Percentiles rank a stretch among this genome's conserved stretches.
Conservation (phyloP, 2,888 invertebrate genomes). For the Troilus luridus region DNA sequence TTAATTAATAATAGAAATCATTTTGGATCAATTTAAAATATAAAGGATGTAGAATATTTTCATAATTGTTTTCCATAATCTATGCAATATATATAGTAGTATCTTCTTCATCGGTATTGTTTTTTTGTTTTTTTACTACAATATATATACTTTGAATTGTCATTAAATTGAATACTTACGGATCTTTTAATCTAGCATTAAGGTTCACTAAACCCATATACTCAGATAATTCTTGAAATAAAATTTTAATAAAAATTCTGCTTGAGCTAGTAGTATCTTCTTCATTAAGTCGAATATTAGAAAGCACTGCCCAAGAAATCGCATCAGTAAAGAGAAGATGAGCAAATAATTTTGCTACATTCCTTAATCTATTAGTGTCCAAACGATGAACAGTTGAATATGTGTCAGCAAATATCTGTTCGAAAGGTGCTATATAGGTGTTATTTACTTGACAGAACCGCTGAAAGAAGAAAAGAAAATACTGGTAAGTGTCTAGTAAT, state of each 20-base stretch:
- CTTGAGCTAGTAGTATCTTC: slow-evolving; percentile 98
- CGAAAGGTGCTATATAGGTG: slow-evolving; percentile 93
- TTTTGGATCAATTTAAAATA: too few relatives aligned
- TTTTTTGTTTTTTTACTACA: too few relatives aligned
- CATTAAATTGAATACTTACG: slow-evolving; percentile 74
- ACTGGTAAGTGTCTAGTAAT: not conserved
- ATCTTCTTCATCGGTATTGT: too few relatives aligned
- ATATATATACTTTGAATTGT: not conserved
- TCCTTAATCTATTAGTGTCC: slow-evolving; percentile 94
- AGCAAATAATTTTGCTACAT: slow-evolving; percentile 97
- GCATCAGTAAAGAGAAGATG: slow-evolving; percentile 97
- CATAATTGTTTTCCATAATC: too few relatives aligned
- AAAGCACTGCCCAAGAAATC: slow-evolving; percentile 94
- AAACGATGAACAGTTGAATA: slow-evolving; percentile 95
- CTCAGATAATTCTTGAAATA: slow-evolving; percentile 96
- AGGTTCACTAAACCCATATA: slow-evolving; percentile 95
- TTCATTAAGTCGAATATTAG: slow-evolving; percentile 92
- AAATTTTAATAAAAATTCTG: slow-evolving; percentile 96
- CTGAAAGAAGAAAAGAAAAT: slow-evolving; percentile 68
- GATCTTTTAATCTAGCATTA: slow-evolving; percentile 91
- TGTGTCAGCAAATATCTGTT: slow-evolving; percentile 94
- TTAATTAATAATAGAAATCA: too few relatives aligned
- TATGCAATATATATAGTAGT: too few relatives aligned
- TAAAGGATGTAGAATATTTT: too few relatives aligned
- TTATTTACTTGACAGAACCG: slow-evolving; percentile 93